A percentile compares a stretch with the other conserved stretches of the same genome.
phyloP scores from a whole-genome alignment of 1,140 invertebrate species.

The Papilio polytes region DNA sequence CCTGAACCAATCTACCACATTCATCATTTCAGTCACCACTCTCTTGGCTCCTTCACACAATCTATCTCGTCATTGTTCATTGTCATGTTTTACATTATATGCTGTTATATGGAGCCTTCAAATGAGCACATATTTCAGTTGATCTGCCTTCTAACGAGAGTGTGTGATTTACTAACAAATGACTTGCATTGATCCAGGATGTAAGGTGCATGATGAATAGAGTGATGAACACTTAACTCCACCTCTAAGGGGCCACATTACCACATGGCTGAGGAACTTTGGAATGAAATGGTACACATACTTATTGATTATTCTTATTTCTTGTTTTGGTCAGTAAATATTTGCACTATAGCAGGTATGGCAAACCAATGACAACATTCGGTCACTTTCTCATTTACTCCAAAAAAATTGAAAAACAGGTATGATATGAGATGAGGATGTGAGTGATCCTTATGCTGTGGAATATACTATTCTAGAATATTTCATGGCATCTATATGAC shows the following conservation, averaged over 20 bases:
- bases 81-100: background rate
- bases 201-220: conserved; percentile 79
- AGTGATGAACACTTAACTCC: conserved; percentile 68
- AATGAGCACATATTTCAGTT: conserved; percentile 35
- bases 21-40: background rate
- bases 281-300: conserved; percentile 79
- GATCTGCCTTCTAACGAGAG: conserved; percentile 40
- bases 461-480: too few relatives aligned
- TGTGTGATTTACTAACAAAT: conserved; percentile 68
- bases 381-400: too few relatives aligned
- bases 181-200: conserved; percentile 76
- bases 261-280: conserved; percentile 65
- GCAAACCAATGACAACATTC: too few relatives aligned
- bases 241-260: conserved; percentile 57
- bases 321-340: background rate
- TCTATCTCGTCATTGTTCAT: background rate
- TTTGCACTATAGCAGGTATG: background rate
- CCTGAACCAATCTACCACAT: background rate
- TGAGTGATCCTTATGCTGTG: too few relatives aligned
- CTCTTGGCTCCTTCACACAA: background rate
- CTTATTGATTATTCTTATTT: conserved; percentile 35
- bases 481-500: too few relatives aligned
- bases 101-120: conserved; percentile 31
- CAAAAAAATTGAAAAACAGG: too few relatives aligned
- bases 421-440: too few relatives aligned